Base-by-base conservation (phyloP, 2,113 vertebrate genomes). In the Ceyx margarethae region DNA sequence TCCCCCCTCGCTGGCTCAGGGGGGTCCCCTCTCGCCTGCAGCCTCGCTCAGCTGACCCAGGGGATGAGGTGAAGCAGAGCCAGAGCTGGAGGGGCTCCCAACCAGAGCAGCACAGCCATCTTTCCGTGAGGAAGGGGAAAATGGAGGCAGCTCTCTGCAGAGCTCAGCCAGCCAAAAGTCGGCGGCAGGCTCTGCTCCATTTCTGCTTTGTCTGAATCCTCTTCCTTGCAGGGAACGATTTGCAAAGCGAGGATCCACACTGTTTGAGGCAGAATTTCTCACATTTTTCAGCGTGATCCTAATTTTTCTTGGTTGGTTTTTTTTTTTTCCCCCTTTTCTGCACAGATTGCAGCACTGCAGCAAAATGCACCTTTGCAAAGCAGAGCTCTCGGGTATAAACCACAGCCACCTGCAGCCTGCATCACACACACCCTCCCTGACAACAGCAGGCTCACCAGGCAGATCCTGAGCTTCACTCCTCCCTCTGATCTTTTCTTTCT, bases 91-190 rank as follows among this genome's bases (percentile, higher is more conserved):
- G 96, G 96, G 90, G 72, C 15, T 79, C 94, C 58, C 95, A 78
- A 95, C 35, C 37, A 61, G 9, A 85, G 92, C 22, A 54, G 48
- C 93, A 96, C 96, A 96, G 97, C 96, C 97, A 97, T 98, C 94
- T 97, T 97, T 97, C 91, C 4, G 91, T 81, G 74, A 82, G 95
- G 91, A 20, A 94, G 95, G 97, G 87, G 97, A 98, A 98, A 98
- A 98, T 98, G 97, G 97, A 97, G 98, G 98, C 96, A 97, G 96
- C 93, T 95, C 97, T 87, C 80, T 96, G 97, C 96, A 97, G 97
- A 96, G 95, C 96, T 95, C 95, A 98, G 96, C 71, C 76, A 95
- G 85, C 74, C 93, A 5, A 60, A 96, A 95, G 94, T 84, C 94
- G 54, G 88, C 95, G 87, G 94, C 76, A 76, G 81, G 2, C 82